Evolutionary conservation across 1,140 invertebrate genomes (phyloP), one percentile per base, ranked within the genome.

Genomic region (Pachyrhynchus sulphureomaculatus): DNA sequence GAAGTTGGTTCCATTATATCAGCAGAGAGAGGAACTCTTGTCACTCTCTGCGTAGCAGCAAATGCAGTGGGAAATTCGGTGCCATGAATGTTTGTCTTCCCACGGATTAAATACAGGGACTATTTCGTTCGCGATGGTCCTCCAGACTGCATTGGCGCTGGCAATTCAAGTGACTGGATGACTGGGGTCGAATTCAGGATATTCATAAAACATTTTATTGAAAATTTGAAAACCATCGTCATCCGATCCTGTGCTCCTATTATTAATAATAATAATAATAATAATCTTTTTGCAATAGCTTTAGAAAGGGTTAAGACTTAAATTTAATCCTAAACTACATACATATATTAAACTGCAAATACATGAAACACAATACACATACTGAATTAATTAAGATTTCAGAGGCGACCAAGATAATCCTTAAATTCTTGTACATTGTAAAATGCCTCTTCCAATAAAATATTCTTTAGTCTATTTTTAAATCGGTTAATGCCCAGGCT

Each of bases 1-100:
- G 78, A 81, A 73, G 71, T 81, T 21, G 56, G 24, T 26, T 21
- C 62, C 41, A 26, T 74, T 6, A 59, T 58, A 9, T 71, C 71
- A 12, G 68, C 56, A 6, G 71, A 78, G 68, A 62, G 68, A 59
- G 73, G 75, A 32, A 72, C 70, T 13, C 41, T 56, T 12, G 26
- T 56, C 23, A 56, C 53, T 15, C 4, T 20, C 63, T 54, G 64
- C 13, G 45, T 67, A 65, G 68, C 72, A 44, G 57, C 69, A 12
- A 47, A 36, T 48, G 55, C 55, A 18, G n/a, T 34, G 17, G 55
- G 55, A 18, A 58, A 48, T 37, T 9, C 41, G 4, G 37, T 58
- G 17, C 42, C 55, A 3, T 37, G 29, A 33, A 47, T 58, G 32
- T 58, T 58, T 37, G 15, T 58, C 21, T 58, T 58, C 29, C 44